Conservation (phyloP, 2,888 invertebrate species). For the Tryphoninae sp. region DNA sequence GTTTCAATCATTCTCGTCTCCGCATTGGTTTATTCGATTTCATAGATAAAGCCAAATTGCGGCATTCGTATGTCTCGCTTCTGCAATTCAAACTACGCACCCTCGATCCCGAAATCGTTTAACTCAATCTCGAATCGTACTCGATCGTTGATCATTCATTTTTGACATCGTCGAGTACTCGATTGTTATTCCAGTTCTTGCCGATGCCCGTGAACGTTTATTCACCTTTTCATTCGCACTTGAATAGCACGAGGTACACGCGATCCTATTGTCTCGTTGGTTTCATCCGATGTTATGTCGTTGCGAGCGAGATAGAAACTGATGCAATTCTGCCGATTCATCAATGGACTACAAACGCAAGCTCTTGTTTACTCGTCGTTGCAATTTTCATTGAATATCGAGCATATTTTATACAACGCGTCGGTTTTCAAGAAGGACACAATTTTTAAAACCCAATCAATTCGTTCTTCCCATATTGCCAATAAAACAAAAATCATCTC, state of each 20-base stretch:
- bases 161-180: conserved; percentile 39
- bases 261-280: conserved; percentile 27
- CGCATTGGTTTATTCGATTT: conserved; percentile 25
- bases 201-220: conserved; percentile 30
- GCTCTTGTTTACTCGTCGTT: conserved; percentile 32
- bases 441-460: neutral
- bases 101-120: conserved; percentile 55
- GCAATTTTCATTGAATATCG: conserved; percentile 16
- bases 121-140: conserved; percentile 42
- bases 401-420: neutral
- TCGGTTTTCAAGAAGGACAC: neutral
- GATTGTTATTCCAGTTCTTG: conserved; percentile 33
- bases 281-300: conserved; percentile 18
- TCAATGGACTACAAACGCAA: neutral
- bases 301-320: conserved; percentile 25
- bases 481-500: too few species aligned
- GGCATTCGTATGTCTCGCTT: conserved; percentile 19
- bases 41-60: conserved; percentile 30
- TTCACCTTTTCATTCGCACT: conserved; percentile 43
- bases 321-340: neutral
- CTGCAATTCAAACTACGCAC: conserved; percentile 52
- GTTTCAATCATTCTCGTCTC: neutral
- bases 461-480: neutral
- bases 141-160: conserved; percentile 48
- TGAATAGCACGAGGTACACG: conserved; percentile 35